Evolutionary conservation across 2,797 vertebrate species (phyloP).

Genomic region (Clarias fuscus): DNA sequence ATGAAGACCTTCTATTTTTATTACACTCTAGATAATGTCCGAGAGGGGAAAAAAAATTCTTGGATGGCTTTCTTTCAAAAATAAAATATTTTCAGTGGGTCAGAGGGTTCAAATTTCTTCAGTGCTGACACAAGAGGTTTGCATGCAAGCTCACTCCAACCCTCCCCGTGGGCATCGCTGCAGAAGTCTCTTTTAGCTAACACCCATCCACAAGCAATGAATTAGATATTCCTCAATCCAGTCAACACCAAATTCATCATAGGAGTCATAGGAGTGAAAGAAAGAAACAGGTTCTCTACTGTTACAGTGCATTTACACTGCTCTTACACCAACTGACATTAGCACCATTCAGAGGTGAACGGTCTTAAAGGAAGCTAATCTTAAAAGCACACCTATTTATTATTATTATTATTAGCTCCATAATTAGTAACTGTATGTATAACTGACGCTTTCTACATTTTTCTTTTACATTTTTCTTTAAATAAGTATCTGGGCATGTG

Average conservation of each 20-base stretch:
- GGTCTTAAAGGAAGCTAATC: background rate
- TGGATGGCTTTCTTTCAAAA: background rate
- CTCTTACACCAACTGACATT: background rate
- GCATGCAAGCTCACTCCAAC: background rate
- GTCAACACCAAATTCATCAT: slow-evolving; percentile 24
- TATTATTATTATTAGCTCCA: background rate
- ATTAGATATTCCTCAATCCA: slow-evolving; percentile 40
- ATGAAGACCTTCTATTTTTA: background rate
- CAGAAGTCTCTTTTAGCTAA: slow-evolving; percentile 21
- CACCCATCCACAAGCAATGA: slow-evolving; percentile 29
- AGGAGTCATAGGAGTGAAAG: slow-evolving; percentile 13
- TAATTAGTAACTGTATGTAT: background rate
- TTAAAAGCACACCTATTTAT: background rate
- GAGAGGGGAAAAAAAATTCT: background rate
- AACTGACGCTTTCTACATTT: background rate
- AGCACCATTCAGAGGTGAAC: background rate
- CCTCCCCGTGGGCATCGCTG: slow-evolving; percentile 24
- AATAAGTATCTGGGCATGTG: background rate
- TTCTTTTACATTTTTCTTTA: background rate
- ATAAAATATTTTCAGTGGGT: slow-evolving; percentile 8
- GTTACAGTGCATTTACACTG: background rate
- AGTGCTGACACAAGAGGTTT: slow-evolving; percentile 23
- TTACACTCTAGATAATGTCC: background rate
- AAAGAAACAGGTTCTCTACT: slow-evolving; percentile 17
- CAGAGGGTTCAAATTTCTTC: background rate